phyloP scores from a whole-genome alignment of 2,888 invertebrate species.

The Acanthosoma haemorrhoidale region DNA sequence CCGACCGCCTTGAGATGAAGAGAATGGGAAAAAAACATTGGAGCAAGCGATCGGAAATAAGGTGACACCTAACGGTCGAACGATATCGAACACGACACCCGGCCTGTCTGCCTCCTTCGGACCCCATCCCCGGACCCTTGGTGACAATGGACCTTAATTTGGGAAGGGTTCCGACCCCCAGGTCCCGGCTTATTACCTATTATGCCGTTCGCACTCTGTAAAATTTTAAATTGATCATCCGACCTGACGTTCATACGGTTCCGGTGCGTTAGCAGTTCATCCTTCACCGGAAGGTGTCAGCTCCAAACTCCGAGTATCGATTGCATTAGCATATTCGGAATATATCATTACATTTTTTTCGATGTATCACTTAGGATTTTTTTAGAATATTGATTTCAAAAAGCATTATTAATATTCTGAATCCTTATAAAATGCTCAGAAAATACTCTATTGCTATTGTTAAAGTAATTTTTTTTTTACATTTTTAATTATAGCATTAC shows the following conservation, averaged over 20 bases:
- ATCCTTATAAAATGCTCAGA: too few relatives aligned
- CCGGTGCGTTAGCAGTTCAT: slow-evolving; percentile 24
- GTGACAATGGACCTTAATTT: slow-evolving; percentile 24
- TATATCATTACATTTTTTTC: too few relatives aligned
- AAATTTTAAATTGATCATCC: slow-evolving; percentile 27
- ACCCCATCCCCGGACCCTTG: neutral
- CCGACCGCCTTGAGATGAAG: neutral
- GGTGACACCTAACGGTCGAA: slow-evolving; percentile 14
- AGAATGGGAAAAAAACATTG: neutral
- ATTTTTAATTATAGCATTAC: too few relatives aligned
- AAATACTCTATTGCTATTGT: too few relatives aligned
- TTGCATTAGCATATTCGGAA: neutral
- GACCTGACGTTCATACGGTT: slow-evolving; percentile 19
- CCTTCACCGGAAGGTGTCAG: neutral
- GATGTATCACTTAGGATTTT: too few relatives aligned
- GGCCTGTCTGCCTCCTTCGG: neutral
- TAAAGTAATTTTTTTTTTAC: too few relatives aligned
- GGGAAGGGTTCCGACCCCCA: neutral
- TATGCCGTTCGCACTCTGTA: slow-evolving; percentile 17
- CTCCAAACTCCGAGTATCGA: neutral
- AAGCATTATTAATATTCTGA: too few relatives aligned
- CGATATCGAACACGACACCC: neutral
- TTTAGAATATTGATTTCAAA: too few relatives aligned
- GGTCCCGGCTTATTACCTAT: neutral
- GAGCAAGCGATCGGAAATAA: slow-evolving; percentile 9